A percentile compares a stretch with the other conserved stretches of the same genome.
Evolutionary conservation across 1,140 invertebrate species (phyloP).

Genomic region (Glomeris maerens): DNA sequence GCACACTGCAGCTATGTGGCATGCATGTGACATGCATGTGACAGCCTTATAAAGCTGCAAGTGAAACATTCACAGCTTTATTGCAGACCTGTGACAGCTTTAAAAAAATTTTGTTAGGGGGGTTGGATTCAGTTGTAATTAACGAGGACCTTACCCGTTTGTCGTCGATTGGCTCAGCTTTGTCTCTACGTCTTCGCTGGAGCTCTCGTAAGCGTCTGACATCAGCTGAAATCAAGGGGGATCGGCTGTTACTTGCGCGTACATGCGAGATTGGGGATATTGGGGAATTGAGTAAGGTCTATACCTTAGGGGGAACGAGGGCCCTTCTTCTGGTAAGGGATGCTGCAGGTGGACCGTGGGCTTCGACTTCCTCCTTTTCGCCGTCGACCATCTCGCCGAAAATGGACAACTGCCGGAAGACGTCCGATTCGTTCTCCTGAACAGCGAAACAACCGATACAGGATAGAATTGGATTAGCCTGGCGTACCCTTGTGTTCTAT

Average conservation of each 20-base stretch:
- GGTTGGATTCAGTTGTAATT: too few relatives aligned
- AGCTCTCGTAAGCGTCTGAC: conserved; percentile 20
- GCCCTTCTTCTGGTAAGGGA: conserved; percentile 33
- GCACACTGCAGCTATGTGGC: too few relatives aligned
- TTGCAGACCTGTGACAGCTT: too few relatives aligned
- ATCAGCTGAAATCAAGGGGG: conserved; percentile 11
- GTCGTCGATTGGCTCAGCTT: background rate
- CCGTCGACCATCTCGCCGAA: conserved; percentile 10
- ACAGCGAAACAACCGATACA: conserved; percentile 5
- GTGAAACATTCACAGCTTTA: too few relatives aligned
- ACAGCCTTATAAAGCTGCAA: too few relatives aligned
- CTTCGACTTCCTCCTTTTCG: conserved; percentile 23
- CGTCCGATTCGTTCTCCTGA: conserved; percentile 18
- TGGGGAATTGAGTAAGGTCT: conserved; percentile 4
- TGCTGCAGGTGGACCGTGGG: conserved; percentile 31
- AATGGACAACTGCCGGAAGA: conserved; percentile 21
- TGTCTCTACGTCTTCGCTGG: conserved; percentile 16
- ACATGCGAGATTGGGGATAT: background rate
- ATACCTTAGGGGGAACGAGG: conserved; percentile 35
- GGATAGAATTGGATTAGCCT: too few relatives aligned
- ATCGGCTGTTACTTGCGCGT: background rate
- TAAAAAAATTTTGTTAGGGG: too few relatives aligned
- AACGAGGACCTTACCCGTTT: background rate
- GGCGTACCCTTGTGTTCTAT: too few relatives aligned
- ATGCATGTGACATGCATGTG: too few relatives aligned